Base-by-base conservation (phyloP, 2,888 invertebrate genomes). In the Chaetogeoica ovagalla region DNA sequence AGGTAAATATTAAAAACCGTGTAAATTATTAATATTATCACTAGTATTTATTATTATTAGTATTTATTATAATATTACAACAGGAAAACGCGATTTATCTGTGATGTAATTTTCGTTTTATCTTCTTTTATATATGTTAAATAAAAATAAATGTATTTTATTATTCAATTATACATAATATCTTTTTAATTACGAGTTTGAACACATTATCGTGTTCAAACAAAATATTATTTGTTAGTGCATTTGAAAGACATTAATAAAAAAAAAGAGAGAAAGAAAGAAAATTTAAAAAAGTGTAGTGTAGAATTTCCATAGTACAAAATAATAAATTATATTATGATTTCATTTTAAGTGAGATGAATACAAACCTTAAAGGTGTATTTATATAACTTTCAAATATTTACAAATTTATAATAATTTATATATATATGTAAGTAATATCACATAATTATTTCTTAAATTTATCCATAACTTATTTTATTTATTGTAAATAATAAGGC, bases 201-300 rank as follows among this genome's bases (percentile, higher is more conserved):
- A 0, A 59, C 0, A 68, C 19, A 13, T 19, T 52, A 52, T 62
- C 48, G n/a, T 62, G n/a, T 30, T 52, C 63, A 63, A 37, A 63
- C 55, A n/a, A 48, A 48, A 43, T 30, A 30, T 43, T 48, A 13
- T 48, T 73, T 52, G 11, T 52, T 60, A 30, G 6, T 17, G 62
- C 73, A 52, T 73, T 73, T 52, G 9, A 63, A 73, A 73, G 62
- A 63, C 62, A 52, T 73, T 39, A 68, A n/a, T 11, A 59, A 55
- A 19, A 30, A 48, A 48, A n/a, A n/a, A n/a, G n/a, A n/a, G n/a
- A n/a, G n/a, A n/a, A n/a, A n/a, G n/a, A n/a, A 60, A 23, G 21
- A 11, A 15, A 3, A 11, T 48, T 19, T 65, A 52, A 30, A 52
- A 30, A 62, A 73, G 19, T 37, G 48, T 63, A 52, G 11, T 37